Evolutionary conservation across 2,888 invertebrate species (phyloP), one percentile per base, ranked within the genome.

Genomic region (Amphipyra berbera): DNA sequence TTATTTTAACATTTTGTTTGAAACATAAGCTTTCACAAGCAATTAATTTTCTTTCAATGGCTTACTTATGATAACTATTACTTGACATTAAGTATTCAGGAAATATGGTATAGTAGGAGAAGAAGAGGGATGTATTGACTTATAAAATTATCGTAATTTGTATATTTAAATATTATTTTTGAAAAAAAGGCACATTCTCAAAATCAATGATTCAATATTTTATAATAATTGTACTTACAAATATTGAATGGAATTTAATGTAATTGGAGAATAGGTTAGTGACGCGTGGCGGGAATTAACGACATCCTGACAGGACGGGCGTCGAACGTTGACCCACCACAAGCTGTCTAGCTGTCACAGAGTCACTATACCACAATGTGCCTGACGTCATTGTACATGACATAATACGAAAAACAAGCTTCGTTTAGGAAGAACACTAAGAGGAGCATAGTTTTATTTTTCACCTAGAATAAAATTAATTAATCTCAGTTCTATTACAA

Each of bases 201-300:
- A 47, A 35, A 15, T 27, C 41, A 27, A 0, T 3, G 1, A 38
- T 35, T 38, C n/a, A 48, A 41, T 27, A 40, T 50, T 27, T 10
- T n/a, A 9, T 27, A 54, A 61, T 57, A 21, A 60, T 53, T 53
- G 37, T 56, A 63, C 44, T 50, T 61, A 45, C 50, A 49, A 62
- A 37, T 49, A 64, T 66, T 64, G 61, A 61, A 70, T 62, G 42
- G 50, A 38, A 70, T 73, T 63, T 65, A 69, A 76, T 60, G 48
- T 68, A 78, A 73, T 68, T 68, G 54, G 48, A 61, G 71, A 70
- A 79, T 79, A 85, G 83, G 83, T 83, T n/a, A 81, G 83, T 78
- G 84, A 84, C 90, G 89, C 89, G 91, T 90, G 90, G 84, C 86
- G 87, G 88, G 91, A 92, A 92, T 92, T 91, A 91, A 87, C 84